Percentiles rank a stretch among this genome's conserved stretches.
These are phyloP conservation scores for Myrmecobius fasciatus DNA, from an alignment of 2,113 vertebrate species.

Conservation along the genomic window DNA sequence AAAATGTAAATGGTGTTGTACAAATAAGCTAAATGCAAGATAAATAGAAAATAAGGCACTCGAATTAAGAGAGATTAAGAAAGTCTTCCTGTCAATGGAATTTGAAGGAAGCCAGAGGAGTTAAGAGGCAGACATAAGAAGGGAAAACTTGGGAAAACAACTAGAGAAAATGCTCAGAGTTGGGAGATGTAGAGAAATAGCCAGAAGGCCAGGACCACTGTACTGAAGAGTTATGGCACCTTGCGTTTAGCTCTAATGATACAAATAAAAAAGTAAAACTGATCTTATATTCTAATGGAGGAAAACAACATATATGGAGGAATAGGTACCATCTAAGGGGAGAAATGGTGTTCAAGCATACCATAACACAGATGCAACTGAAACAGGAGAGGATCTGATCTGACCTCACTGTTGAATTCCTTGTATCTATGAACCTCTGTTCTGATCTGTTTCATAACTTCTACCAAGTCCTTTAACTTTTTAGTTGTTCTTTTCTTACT, in stretches of 20 bases:
- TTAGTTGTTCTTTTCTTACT: neutral
- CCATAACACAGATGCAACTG: neutral
- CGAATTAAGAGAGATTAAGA: too few species aligned
- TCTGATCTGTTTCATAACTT: neutral
- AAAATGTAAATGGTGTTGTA: too few species aligned
- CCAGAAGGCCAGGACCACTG: neutral
- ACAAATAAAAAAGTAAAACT: neutral
- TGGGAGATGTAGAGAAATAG: neutral
- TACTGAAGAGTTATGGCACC: neutral
- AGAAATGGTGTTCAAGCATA: neutral
- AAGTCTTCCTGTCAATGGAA: too few species aligned
- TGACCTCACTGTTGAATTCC: neutral
- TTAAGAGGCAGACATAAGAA: neutral
- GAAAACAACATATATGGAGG: neutral
- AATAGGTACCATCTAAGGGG: neutral
- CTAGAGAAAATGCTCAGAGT: neutral
- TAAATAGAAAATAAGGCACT: too few species aligned
- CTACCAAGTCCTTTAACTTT: neutral
- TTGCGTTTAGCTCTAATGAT: neutral
- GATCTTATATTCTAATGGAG: neutral
- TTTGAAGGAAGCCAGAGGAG: too few species aligned
- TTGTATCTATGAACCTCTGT: neutral
- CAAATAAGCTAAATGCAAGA: too few species aligned
- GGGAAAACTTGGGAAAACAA: neutral
- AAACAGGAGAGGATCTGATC: neutral